A percentile compares a stretch with the other conserved stretches of the same genome.
Evolutionary conservation across 2,888 invertebrate species (phyloP).

Genomic region (Mactromeris polynyma): DNA sequence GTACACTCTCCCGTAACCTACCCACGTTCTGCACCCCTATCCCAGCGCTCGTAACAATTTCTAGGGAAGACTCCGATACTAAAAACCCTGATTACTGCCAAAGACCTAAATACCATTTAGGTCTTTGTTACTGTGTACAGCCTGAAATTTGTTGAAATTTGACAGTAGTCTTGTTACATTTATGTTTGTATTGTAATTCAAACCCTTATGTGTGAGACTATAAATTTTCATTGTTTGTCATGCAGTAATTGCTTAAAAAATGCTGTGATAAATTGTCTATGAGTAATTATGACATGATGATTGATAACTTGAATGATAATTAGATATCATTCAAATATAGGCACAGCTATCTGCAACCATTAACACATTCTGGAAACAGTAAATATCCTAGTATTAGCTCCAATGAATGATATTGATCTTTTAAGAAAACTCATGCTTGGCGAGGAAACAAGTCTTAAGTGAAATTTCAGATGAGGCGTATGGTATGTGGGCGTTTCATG

Average conservation of each 20-base stretch:
- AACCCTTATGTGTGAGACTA: not conserved
- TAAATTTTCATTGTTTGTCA: not conserved
- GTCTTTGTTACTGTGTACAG: too few relatives aligned
- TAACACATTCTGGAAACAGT: not conserved
- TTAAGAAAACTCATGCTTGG: not conserved
- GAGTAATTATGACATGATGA: not conserved
- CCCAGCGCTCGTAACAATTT: too few relatives aligned
- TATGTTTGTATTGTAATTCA: too few relatives aligned
- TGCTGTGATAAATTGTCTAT: not conserved
- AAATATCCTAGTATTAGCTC: not conserved
- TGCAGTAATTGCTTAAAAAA: not conserved
- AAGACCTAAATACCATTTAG: too few relatives aligned
- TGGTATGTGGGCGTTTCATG: not conserved
- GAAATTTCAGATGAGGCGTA: not conserved
- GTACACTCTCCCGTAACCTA: too few relatives aligned
- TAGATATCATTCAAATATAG: not conserved
- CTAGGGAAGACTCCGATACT: too few relatives aligned
- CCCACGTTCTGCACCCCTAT: too few relatives aligned
- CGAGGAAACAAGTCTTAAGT: not conserved
- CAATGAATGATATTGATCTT: not conserved
- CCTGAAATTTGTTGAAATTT: too few relatives aligned
- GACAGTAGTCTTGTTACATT: too few relatives aligned
- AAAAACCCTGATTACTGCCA: too few relatives aligned
- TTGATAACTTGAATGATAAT: not conserved
- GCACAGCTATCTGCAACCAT: not conserved